Base-by-base conservation (phyloP, 2,113 vertebrate genomes). In the Scolopax mira region DNA sequence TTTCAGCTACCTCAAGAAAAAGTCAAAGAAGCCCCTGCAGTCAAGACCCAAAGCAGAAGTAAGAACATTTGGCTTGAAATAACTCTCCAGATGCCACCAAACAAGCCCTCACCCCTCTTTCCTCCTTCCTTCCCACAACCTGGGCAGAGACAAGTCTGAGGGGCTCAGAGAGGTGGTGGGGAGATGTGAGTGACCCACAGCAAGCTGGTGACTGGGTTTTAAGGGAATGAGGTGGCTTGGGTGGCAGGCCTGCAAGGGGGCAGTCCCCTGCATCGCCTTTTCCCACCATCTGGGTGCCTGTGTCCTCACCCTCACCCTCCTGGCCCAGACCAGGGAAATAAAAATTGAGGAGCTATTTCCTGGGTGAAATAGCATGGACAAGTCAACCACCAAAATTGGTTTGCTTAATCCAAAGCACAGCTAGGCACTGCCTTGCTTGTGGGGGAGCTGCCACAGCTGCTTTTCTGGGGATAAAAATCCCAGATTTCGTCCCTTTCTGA, bases 271-370 rank as follows among this genome's bases (percentile, higher is more conserved):
- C 0, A 2, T 12, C 0, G 1, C 58, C 24, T 73, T 31, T 25
- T 35, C 18, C 33, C 5, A 2, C 17, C 0, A 2, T 10, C 5
- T 0, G 0, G 9, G 11, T 37, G 23, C 24, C 41, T 18, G 6
- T 64, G 31, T 60, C 21, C 48, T 84, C 27, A 6, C 7, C 14
- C 62, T 52, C 2, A 0, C 18, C 18, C 51, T 90, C 41, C 35
- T 0, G 0, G 25, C n/a, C 30, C 21, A 24, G 18, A 25, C 74
- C 69, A 28, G 64, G 42, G 70, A 84, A 70, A 67, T 0, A 0
- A 78, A 84, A 78, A 67, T 44, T 60, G 16, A 49, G 12, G 0
- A 0, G 18, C 0, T n/a, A n/a, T n/a, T n/a, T n/a, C 13, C 54
- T 70, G 51, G 24, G 18, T 80, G 55, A 88, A 73, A 61, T 24